Evolutionary conservation across 2,113 vertebrate species (phyloP).

Genomic region (Triplophysa dalaica): DNA sequence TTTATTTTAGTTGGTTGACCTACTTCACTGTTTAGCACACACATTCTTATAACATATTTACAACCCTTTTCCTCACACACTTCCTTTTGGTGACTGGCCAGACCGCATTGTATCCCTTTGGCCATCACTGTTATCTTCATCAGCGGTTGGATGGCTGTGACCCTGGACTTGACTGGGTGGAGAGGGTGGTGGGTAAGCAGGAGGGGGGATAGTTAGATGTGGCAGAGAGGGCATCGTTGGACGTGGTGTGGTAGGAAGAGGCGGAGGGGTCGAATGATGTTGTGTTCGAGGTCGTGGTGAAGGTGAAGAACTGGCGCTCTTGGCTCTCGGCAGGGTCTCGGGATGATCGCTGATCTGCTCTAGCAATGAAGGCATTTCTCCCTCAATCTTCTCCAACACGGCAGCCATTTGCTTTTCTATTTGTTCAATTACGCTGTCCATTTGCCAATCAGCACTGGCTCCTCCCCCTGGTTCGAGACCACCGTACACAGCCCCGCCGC

Average conservation of each 20-base stretch:
- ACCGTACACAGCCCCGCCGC: conserved; percentile 65
- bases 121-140: conserved; percentile 64
- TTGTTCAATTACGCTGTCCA: conserved; percentile 80
- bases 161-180: conserved; percentile 62
- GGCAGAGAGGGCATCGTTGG: conserved; percentile 28
- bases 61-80: conserved; percentile 63
- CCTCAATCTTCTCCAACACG: conserved; percentile 80
- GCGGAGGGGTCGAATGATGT: conserved; percentile 62
- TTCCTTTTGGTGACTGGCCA: conserved; percentile 67
- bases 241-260: conserved; percentile 44
- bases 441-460: conserved; percentile 74
- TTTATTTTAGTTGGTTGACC: neutral
- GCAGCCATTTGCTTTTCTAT: conserved; percentile 82
- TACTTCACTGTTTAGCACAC: neutral
- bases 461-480: conserved; percentile 63
- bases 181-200: conserved; percentile 56
- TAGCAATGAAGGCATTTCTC: conserved; percentile 79
- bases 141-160: conserved; percentile 51
- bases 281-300: conserved; percentile 59
- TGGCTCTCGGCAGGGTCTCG: conserved; percentile 60
- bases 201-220: conserved; percentile 48
- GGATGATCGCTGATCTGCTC: conserved; percentile 80
- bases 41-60: conserved; percentile 20
- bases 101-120: conserved; percentile 56
- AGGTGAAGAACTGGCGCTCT: conserved; percentile 70